Conservation (phyloP, 2,797 vertebrate species). For the Emydoidea blandingii region DNA sequence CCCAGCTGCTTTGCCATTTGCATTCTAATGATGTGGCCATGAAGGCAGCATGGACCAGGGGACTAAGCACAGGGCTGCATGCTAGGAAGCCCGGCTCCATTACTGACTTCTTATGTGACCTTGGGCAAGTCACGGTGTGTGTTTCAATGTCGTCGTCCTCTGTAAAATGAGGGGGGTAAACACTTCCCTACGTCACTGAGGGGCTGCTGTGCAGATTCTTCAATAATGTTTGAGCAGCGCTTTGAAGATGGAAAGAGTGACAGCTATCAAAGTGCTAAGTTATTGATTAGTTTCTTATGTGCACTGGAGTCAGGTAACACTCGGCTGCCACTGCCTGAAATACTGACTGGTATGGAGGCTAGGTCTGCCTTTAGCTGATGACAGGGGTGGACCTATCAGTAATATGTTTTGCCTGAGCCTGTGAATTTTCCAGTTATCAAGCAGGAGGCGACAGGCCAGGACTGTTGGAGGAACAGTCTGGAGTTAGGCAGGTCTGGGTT, state of each 20-base stretch:
- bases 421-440: conserved; percentile 23
- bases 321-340: rapidly evolving
- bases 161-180: rapidly evolving
- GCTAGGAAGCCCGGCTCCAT: neutral
- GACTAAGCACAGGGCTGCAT: too few species aligned
- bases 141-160: neutral
- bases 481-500: neutral
- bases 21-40: rapidly evolving
- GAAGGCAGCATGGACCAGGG: neutral
- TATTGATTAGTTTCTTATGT: neutral
- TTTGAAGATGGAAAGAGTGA: neutral
- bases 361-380: neutral
- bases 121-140: neutral
- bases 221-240: neutral
- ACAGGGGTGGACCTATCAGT: rapidly evolving
- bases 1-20: rapidly evolving
- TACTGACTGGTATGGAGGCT: neutral
- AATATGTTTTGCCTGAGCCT: neutral
- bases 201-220: rapidly evolving
- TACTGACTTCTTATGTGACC: neutral
- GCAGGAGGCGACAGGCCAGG: conserved; percentile 26
- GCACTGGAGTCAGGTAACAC: rapidly evolving
- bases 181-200: rapidly evolving
- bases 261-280: rapidly evolving
- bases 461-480: neutral